Evolutionary conservation across 2,888 invertebrate genomes (phyloP), one percentile per base, ranked within the genome.

Genomic region (Drosophila mettleri): DNA sequence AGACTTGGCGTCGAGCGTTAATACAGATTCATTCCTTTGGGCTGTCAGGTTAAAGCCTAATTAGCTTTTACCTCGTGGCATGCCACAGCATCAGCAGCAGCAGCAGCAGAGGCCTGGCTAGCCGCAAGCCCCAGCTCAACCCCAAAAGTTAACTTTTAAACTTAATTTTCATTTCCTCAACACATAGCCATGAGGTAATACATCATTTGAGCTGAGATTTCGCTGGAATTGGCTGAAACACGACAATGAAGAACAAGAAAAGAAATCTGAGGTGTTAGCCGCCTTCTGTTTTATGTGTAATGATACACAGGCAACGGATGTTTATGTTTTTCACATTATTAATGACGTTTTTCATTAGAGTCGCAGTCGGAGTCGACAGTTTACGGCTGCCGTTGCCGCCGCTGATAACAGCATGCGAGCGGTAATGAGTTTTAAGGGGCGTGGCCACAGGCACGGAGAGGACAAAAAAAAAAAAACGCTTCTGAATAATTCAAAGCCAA

Each of bases 251-350:
- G 10, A 38, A 4, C 18, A 18, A 18, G 12, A 69, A 62, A 58
- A 70, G n/a, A 71, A 68, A 67, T 70, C 69, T 14, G 34, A 43
- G 60, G 62, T 60, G 53, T 73, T 58, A 60, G 60, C 36, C 62
- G 52, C 51, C 83, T 67, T 79, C 74, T 86, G 83, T 69, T 82
- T 85, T 69, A 87, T 66, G 80, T 57, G 81, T 77, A 75, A 86
- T 88, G 89, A 86, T 86, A 86, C 84, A 81, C 87, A 79, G 71
- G 68, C 77, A 79, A 71, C 89, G 89, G 89, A 86, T 86, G 85
- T 75, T 88, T 71, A 77, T 88, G 85, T 79, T 86, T 73, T 74
- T 67, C 79, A 81, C 89, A 86, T 88, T 86, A 88, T 86, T 88
- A 86, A 86, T 88, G 87, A 66, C 82, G 82, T 74, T 86, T 88